A percentile compares a stretch with the other conserved stretches of the same genome.
These are phyloP conservation scores for Archilochus colubris DNA, from an alignment of 2,113 vertebrate genomes.

Conservation along the genomic window DNA sequence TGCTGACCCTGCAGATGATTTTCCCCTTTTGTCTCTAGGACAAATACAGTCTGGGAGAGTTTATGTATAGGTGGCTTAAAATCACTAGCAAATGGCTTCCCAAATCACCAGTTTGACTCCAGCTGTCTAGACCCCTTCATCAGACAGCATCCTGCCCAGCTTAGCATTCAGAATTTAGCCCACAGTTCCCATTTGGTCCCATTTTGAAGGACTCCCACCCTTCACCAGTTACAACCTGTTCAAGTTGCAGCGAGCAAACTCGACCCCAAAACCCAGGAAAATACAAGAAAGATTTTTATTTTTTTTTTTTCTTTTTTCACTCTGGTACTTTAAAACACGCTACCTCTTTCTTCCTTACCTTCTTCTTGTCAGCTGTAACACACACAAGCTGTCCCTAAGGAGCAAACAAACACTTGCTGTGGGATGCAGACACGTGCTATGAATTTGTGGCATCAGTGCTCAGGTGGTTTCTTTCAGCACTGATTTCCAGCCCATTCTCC, in stretches of 20 bases:
- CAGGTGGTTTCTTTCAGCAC: background rate
- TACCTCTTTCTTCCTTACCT: constrained; percentile 26
- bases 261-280: background rate
- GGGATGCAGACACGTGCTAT: constrained; percentile 41
- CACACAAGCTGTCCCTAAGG: constrained; percentile 46
- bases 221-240: background rate
- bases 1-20: background rate
- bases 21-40: background rate
- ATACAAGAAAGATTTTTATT: background rate
- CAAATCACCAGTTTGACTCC: background rate
- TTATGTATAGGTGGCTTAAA: background rate
- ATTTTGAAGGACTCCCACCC: background rate
- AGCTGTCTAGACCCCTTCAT: background rate
- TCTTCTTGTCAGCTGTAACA: constrained; percentile 33
- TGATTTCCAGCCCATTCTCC: constrained; percentile 14
- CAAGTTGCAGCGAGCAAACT: background rate
- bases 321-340: background rate
- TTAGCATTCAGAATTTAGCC: background rate
- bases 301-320: no score
- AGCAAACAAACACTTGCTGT: constrained; percentile 50
- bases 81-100: background rate
- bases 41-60: background rate
- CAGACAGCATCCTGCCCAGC: background rate
- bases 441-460: constrained; percentile 1
- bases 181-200: background rate